Percentiles rank a stretch among this genome's conserved stretches.
Conservation (phyloP, 1,140 invertebrate genomes). For the Drosophila nikananu region DNA sequence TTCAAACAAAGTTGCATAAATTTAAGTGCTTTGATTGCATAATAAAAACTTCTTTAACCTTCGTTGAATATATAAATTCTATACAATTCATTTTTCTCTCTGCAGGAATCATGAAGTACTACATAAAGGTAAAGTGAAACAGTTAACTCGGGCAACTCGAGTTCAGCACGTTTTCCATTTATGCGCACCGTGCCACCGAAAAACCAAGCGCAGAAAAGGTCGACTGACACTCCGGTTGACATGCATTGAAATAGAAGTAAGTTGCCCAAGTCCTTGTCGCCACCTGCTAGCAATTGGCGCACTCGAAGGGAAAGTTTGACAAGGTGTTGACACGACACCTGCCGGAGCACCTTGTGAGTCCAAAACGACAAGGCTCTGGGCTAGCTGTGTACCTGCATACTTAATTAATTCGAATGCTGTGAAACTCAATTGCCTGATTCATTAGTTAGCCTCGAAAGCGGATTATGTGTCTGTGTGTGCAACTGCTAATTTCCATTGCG, state of each 20-base stretch:
- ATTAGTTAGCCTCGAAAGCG: conserved; percentile 25
- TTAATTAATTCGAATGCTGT: conserved; percentile 23
- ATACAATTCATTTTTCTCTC: not conserved
- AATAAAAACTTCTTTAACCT: not conserved
- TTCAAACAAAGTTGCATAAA: not conserved
- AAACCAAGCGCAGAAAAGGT: conserved; percentile 41
- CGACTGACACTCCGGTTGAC: conserved; percentile 63
- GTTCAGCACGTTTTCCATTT: conserved; percentile 75
- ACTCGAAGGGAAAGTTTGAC: conserved; percentile 62
- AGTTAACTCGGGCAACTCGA: conserved; percentile 49
- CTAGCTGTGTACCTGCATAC: conserved; percentile 8
- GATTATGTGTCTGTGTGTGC: not conserved
- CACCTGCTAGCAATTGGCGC: conserved; percentile 58
- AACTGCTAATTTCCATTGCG: conserved; percentile 38
- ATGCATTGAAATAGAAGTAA: conserved; percentile 67
- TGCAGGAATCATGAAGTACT: conserved; percentile 2
- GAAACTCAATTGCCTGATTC: conserved; percentile 44
- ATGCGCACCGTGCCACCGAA: conserved; percentile 46
- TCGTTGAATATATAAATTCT: not conserved
- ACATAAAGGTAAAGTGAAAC: conserved; percentile 47
- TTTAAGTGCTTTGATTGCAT: not conserved
- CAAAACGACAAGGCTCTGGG: conserved; percentile 6
- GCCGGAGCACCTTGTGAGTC: conserved; percentile 1
- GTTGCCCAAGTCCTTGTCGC: conserved; percentile 47
- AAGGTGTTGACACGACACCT: conserved; percentile 69